These are phyloP conservation scores for Pediacus dermestoides DNA, from an alignment of 2,888 invertebrate genomes.

Conservation along the genomic window DNA sequence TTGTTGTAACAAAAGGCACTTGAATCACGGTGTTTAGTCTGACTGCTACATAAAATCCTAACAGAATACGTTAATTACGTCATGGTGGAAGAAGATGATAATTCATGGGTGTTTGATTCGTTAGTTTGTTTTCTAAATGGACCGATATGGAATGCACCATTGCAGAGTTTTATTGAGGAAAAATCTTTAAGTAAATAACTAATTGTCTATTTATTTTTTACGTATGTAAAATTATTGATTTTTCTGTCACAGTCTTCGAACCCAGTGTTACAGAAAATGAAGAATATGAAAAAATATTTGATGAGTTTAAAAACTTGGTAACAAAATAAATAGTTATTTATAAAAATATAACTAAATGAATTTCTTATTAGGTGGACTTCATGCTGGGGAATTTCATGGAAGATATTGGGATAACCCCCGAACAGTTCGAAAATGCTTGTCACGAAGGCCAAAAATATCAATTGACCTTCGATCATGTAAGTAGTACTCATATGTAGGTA, in stretches of 20 bases:
- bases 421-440: slow-evolving; percentile 84
- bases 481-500: slow-evolving; percentile 12
- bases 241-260: slow-evolving; percentile 82
- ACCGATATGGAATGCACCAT: slow-evolving; percentile 87
- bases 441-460: slow-evolving; percentile 51
- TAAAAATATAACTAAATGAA: neutral
- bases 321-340: slow-evolving; percentile 18
- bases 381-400: slow-evolving; percentile 91
- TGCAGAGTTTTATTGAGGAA: slow-evolving; percentile 88
- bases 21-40: too few relatives aligned
- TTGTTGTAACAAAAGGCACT: too few relatives aligned
- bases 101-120: slow-evolving; percentile 89
- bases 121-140: slow-evolving; percentile 87
- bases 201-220: too few relatives aligned
- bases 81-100: slow-evolving; percentile 54
- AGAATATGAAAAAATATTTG: slow-evolving; percentile 71
- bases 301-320: slow-evolving; percentile 84
- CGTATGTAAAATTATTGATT: too few relatives aligned
- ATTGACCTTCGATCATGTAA: slow-evolving; percentile 56
- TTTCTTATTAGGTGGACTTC: slow-evolving; percentile 73
- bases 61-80: too few relatives aligned
- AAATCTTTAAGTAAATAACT: slow-evolving; percentile 77
- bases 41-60: too few relatives aligned
- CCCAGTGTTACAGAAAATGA: slow-evolving; percentile 68
- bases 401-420: slow-evolving; percentile 82